A percentile compares a stretch with the other conserved stretches of the same genome.
Conservation (phyloP, 1,140 invertebrate genomes). For the Harlomillsia oculata region DNA sequence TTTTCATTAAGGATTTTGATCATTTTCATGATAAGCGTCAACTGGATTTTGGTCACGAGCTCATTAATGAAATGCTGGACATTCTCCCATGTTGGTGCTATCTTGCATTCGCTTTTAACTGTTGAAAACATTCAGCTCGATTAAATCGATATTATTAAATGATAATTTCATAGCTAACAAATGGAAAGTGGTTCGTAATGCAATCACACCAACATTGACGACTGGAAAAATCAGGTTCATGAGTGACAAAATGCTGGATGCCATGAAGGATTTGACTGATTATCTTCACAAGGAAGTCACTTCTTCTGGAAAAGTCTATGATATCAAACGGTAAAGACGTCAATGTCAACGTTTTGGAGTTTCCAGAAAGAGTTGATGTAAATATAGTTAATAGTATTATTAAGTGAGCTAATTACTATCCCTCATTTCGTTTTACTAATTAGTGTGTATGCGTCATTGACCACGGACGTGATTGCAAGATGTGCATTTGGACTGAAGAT, state of each 20-base stretch:
- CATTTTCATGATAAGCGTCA: conserved; percentile 43
- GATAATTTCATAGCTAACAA: conserved; percentile 39
- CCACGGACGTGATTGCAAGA: conserved; percentile 21
- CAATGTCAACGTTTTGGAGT: background rate
- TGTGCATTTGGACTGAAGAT: conserved; percentile 22
- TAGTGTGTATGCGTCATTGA: background rate
- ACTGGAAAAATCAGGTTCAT: conserved; percentile 19
- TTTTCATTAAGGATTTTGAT: conserved; percentile 49
- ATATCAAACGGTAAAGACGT: background rate
- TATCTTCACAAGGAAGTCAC: background rate
- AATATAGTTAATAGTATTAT: background rate
- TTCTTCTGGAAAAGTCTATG: background rate
- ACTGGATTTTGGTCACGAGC: conserved; percentile 1
- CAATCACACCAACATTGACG: conserved; percentile 13
- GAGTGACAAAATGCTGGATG: conserved; percentile 14
- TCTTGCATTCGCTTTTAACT: background rate
- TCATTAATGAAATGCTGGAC: conserved; percentile 30
- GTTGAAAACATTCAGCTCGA: background rate
- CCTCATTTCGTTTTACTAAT: background rate
- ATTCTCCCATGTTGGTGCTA: conserved; percentile 12
- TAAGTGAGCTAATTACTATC: background rate
- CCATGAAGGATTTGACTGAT: background rate
- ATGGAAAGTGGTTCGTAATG: conserved; percentile 25
- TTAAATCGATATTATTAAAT: background rate
- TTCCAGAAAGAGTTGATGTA: background rate